These are phyloP conservation scores for Litocranius walleri DNA, from an alignment of 2,113 vertebrate genomes.

Conservation along the genomic window DNA sequence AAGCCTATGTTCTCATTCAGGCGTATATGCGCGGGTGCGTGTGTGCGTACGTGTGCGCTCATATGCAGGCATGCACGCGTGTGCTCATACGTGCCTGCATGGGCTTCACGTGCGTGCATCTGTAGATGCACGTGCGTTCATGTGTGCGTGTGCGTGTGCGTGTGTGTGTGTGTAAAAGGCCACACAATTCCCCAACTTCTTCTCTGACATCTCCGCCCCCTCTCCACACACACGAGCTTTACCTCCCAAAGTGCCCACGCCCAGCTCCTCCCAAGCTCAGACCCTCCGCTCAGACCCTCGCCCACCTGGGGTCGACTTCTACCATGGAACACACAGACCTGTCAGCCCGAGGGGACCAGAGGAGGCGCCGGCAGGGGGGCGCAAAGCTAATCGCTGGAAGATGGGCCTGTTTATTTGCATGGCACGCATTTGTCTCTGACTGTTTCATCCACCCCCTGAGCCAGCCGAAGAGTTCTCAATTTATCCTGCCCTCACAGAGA, in stretches of 20 bases:
- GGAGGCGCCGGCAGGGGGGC: rapidly evolving
- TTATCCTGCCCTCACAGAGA: not conserved
- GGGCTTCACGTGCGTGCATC: rapidly evolving
- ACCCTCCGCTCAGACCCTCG: not conserved
- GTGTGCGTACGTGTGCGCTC: rapidly evolving
- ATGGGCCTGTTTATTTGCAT: constrained; percentile 34
- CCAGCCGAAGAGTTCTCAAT: constrained; percentile 12
- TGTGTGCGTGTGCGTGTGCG: rapidly evolving
- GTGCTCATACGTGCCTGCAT: rapidly evolving
- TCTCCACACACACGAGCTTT: not conserved
- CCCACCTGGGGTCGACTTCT: not conserved
- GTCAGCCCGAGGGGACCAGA: not conserved
- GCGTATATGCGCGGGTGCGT: rapidly evolving
- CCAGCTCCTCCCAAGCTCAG: no score
- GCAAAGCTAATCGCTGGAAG: not conserved
- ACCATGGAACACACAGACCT: not conserved
- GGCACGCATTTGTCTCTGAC: not conserved
- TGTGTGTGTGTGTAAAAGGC: not conserved
- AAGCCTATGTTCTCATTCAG: not conserved
- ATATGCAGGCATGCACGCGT: rapidly evolving
- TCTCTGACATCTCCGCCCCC: not conserved
- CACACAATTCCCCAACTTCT: not conserved
- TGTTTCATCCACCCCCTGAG: constrained; percentile 35
- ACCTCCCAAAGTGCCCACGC: rapidly evolving
- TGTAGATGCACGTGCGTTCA: rapidly evolving